Base-by-base conservation (phyloP, 2,888 invertebrate species). In the Orgyia antiqua region DNA sequence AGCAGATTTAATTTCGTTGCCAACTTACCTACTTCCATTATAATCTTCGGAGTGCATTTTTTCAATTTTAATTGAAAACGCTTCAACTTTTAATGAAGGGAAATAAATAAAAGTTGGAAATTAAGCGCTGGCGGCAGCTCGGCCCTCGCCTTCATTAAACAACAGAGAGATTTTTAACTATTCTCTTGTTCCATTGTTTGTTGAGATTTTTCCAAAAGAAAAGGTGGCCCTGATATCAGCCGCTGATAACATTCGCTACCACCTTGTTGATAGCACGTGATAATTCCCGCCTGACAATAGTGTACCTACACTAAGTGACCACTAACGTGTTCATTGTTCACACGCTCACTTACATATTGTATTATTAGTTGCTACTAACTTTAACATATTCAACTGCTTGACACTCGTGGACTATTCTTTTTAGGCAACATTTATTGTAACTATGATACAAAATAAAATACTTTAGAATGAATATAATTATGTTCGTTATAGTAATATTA, bases 31-130 rank as follows among this genome's bases (percentile, higher is more conserved):
- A 42, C 45, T 42, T 34, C 39, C 25, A 31, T 28, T 36, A 42
- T 46, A 39, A 4, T 40, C 39, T 43, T 40, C 31, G 26, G 2
- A 19, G 36, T 33, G 42, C 45, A 39, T n/a, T n/a, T n/a, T 62
- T 59, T 46, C 46, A 52, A 58, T 67, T 71, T 72, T 71, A 72
- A 74, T 73, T 72, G 71, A 72, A 69, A 68, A 58, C 57, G 53
- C 53, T 66, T 64, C 42, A 70, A 73, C 63, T 73, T 75, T 73
- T 74, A 71, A 74, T 67, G 68, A 72, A 64, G 62, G 55, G 37
- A 54, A 60, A 63, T 58, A 58, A 57, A 55, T 59, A 65, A 63
- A 69, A 62, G 55, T 65, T 56, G 51, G 42, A 42, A 61, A 51
- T 55, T 42, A 53, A 56, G 50, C 39, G 41, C 33, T 30, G 42